These are phyloP conservation scores for Oligia fasciuncula DNA, from an alignment of 2,888 invertebrate genomes.

Conservation along the genomic window DNA sequence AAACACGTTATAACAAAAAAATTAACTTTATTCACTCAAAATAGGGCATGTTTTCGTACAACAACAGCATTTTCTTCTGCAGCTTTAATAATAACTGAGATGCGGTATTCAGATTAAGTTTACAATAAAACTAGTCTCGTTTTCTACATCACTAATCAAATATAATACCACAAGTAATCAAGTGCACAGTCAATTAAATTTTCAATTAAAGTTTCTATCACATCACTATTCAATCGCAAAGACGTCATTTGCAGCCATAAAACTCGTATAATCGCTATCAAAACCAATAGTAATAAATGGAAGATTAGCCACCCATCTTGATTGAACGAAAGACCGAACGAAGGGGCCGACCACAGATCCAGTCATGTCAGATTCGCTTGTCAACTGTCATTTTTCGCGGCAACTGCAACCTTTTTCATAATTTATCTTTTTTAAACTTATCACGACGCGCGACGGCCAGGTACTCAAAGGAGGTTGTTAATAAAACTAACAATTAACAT, in stretches of 20 bases:
- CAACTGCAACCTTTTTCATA: conserved; percentile 32
- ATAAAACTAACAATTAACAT: conserved; percentile 87
- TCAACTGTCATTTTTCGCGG: conserved; percentile 51
- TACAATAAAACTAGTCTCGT: conserved; percentile 33
- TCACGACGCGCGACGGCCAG: conserved; percentile 74
- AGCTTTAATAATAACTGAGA: conserved; percentile 26
- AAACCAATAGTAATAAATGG: conserved; percentile 83
- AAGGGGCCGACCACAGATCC: conserved; percentile 25
- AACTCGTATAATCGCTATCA: conserved; percentile 72
- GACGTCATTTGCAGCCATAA: conserved; percentile 70
- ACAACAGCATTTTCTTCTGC: conserved; percentile 12
- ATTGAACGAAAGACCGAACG: conserved; percentile 74
- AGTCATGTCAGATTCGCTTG: conserved; percentile 31
- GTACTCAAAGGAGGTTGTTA: conserved; percentile 73
- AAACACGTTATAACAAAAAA: neutral
- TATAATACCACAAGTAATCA: conserved; percentile 55
- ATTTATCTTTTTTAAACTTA: conserved; percentile 18
- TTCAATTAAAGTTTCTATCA: conserved; percentile 70
- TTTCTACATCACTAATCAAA: conserved; percentile 54
- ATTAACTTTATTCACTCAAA: neutral
- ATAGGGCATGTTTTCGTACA: conserved; percentile 13
- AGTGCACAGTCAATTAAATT: conserved; percentile 66
- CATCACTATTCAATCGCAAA: conserved; percentile 62
- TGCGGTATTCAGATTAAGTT: conserved; percentile 45
- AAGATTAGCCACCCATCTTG: conserved; percentile 82